Percentiles rank a stretch among this genome's conserved stretches.
phyloP scores from a whole-genome alignment of 2,888 invertebrate genomes.

The Folsomia manolachei region DNA sequence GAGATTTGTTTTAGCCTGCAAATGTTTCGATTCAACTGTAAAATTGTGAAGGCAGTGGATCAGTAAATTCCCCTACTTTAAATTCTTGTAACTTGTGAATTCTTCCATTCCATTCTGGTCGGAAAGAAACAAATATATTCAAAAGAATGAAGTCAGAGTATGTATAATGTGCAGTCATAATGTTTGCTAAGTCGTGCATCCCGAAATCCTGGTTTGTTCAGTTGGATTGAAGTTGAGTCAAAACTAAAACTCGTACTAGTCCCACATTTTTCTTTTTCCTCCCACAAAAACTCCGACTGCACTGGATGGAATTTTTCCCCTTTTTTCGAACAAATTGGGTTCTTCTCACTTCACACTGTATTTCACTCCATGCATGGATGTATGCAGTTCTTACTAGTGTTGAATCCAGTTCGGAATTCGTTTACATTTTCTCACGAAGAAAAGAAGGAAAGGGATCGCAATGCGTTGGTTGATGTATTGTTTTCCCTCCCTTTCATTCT shows the following conservation, averaged over 20 bases:
- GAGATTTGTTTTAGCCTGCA: no score
- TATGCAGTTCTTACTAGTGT: no score
- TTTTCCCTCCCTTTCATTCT: not conserved
- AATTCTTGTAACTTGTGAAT: not conserved
- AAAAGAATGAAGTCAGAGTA: not conserved
- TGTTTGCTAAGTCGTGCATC: slow-evolving; percentile 1
- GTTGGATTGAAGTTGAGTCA: not conserved
- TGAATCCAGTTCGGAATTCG: no score
- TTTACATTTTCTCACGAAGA: not conserved
- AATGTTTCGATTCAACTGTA: not conserved
- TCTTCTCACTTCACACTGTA: no score
- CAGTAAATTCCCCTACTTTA: not conserved
- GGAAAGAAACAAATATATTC: not conserved
- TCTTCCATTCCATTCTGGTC: not conserved
- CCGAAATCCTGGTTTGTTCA: not conserved
- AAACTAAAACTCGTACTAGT: not conserved
- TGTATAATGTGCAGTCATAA: not conserved
- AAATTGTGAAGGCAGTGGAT: not conserved
- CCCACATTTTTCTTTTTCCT: not conserved
- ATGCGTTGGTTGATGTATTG: not conserved
- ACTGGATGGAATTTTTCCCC: no score
- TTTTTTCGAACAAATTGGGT: no score
- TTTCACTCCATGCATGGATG: no score
- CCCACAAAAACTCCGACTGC: no score
- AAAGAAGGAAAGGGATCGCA: not conserved